Percentiles rank a stretch among this genome's conserved stretches.
Conservation (phyloP, 2,113 vertebrate species). For the Chionis minor region DNA sequence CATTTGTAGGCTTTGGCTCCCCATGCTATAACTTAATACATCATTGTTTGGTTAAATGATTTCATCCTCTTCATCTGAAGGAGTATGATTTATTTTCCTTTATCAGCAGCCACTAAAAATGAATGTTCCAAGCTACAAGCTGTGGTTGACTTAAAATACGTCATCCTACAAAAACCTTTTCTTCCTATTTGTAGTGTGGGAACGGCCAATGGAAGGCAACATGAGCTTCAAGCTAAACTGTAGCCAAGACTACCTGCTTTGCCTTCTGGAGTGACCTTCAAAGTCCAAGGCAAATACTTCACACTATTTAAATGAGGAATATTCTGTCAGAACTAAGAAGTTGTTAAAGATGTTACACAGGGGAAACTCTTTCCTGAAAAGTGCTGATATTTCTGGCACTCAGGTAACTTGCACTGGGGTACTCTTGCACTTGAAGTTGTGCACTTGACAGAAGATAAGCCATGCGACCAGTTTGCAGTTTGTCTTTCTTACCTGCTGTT, state of each 20-base stretch:
- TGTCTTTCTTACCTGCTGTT: neutral
- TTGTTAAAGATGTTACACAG: neutral
- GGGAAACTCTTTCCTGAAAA: neutral
- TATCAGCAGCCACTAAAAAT: neutral
- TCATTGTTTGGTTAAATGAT: slow-evolving; percentile 21
- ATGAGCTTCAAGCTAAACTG: neutral
- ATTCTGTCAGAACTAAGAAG: neutral
- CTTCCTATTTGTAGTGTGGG: neutral
- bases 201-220: neutral
- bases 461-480: neutral
- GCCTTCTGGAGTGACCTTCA: neutral
- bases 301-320: neutral
- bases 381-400: neutral
- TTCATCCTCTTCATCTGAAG: slow-evolving; percentile 8
- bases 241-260: neutral
- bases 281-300: neutral
- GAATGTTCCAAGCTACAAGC: neutral
- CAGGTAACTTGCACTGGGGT: neutral
- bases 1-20: slow-evolving; percentile 23
- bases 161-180: neutral
- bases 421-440: neutral
- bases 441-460: neutral
- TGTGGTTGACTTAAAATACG: neutral
- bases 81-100: slow-evolving; percentile 9
- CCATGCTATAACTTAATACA: neutral